Evolutionary conservation across 2,888 invertebrate species (phyloP).

Genomic region (Asteroscopus sphinx): DNA sequence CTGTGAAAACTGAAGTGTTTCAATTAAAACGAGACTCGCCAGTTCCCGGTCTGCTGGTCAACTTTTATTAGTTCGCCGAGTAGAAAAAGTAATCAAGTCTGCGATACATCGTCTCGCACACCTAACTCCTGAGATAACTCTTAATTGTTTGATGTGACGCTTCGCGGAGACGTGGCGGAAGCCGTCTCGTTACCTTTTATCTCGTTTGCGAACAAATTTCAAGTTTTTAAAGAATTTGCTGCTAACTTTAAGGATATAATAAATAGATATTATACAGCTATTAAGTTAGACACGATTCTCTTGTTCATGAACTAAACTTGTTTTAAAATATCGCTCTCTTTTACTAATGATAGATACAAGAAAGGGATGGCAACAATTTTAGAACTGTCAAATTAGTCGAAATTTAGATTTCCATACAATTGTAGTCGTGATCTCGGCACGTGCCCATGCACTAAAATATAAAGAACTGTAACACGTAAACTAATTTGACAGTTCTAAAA

Average conservation of each 20-base stretch:
- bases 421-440: too few relatives aligned
- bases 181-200: constrained; percentile 62
- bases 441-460: too few relatives aligned
- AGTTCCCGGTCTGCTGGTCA: constrained; percentile 80
- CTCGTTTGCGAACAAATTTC: constrained; percentile 66
- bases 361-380: too few relatives aligned
- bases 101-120: constrained; percentile 77
- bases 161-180: constrained; percentile 56
- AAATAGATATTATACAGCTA: constrained; percentile 31
- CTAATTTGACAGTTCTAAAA: too few relatives aligned
- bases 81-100: constrained; percentile 84
- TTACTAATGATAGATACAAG: too few relatives aligned
- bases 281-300: constrained; percentile 1
- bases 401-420: too few relatives aligned
- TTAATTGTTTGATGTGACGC: constrained; percentile 82
- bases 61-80: constrained; percentile 84
- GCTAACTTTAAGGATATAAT: constrained; percentile 44
- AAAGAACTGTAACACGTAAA: too few relatives aligned
- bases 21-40: constrained; percentile 77
- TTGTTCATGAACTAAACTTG: too few relatives aligned
- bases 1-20: constrained; percentile 59
- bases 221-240: constrained; percentile 65
- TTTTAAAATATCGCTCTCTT: too few relatives aligned
- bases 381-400: too few relatives aligned
- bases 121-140: constrained; percentile 76